Conservation (phyloP, 2,888 invertebrate genomes). For the Lithophane semibrunnea region DNA sequence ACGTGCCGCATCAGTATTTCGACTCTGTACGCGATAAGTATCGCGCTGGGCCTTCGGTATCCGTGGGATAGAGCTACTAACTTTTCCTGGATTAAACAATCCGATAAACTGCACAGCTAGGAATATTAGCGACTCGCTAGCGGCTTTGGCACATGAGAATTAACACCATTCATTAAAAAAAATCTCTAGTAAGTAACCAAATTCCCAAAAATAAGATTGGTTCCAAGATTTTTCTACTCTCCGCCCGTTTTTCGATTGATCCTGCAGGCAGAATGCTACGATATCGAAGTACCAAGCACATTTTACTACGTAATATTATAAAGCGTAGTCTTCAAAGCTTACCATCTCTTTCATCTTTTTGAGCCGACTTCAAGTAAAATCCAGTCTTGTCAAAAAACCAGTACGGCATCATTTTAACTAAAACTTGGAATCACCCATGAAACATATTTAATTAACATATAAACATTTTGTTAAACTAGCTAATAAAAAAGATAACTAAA, state of each 20-base stretch:
- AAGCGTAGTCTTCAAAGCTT: background rate
- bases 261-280: background rate
- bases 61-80: conserved; percentile 34
- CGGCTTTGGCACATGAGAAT: background rate
- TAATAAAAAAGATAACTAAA: background rate
- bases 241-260: background rate
- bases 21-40: conserved; percentile 80
- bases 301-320: background rate
- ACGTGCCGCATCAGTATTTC: conserved; percentile 88
- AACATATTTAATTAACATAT: background rate
- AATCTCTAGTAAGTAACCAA: background rate
- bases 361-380: background rate
- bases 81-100: background rate
- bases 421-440: background rate
- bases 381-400: background rate
- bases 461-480: background rate
- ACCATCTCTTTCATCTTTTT: background rate
- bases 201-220: background rate
- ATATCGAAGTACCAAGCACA: background rate
- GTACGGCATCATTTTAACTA: background rate
- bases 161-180: background rate
- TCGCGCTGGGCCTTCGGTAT: conserved; percentile 54
- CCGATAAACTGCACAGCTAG: conserved; percentile 2
- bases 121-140: background rate
- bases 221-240: background rate